These are phyloP conservation scores for Sandelia bainsii DNA, from an alignment of 2,797 vertebrate species.

Conservation along the genomic window DNA sequence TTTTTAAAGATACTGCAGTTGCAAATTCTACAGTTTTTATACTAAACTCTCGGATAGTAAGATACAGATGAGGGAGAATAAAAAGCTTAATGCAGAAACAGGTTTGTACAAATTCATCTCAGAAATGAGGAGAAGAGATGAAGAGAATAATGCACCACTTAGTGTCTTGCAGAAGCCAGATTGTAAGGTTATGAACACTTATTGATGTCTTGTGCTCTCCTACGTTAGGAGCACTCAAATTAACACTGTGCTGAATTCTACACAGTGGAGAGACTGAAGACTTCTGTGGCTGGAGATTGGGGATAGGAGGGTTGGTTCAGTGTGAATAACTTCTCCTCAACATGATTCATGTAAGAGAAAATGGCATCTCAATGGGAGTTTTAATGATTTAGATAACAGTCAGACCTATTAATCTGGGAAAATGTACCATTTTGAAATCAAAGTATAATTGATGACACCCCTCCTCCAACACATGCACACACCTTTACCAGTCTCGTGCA, in stretches of 20 bases:
- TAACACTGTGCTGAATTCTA: constrained; percentile 74
- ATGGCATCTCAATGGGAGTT: constrained; percentile 74
- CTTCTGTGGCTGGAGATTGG: constrained; percentile 50
- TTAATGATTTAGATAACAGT: constrained; percentile 79
- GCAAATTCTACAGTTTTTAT: constrained; percentile 48
- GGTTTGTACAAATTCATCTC: constrained; percentile 54
- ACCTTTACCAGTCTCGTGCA: constrained; percentile 33
- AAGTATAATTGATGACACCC: constrained; percentile 82
- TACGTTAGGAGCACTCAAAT: constrained; percentile 69
- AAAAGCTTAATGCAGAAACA: constrained; percentile 58
- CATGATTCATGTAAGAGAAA: constrained; percentile 72
- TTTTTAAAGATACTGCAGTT: constrained; percentile 67
- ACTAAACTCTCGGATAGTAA: constrained; percentile 53
- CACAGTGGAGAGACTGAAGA: constrained; percentile 67
- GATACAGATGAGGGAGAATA: constrained; percentile 52
- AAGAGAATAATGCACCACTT: constrained; percentile 46
- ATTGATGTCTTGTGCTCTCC: constrained; percentile 55
- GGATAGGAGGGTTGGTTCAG: background rate
- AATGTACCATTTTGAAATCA: constrained; percentile 83
- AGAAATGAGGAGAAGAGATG: constrained; percentile 46
- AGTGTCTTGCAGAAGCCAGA: constrained; percentile 39
- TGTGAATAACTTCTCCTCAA: constrained; percentile 59
- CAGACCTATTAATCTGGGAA: constrained; percentile 78
- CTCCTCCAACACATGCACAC: constrained; percentile 25
- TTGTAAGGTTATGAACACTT: constrained; percentile 43